These are phyloP conservation scores for Argya squamiceps DNA, from an alignment of 2,797 vertebrate genomes.

Conservation along the genomic window DNA sequence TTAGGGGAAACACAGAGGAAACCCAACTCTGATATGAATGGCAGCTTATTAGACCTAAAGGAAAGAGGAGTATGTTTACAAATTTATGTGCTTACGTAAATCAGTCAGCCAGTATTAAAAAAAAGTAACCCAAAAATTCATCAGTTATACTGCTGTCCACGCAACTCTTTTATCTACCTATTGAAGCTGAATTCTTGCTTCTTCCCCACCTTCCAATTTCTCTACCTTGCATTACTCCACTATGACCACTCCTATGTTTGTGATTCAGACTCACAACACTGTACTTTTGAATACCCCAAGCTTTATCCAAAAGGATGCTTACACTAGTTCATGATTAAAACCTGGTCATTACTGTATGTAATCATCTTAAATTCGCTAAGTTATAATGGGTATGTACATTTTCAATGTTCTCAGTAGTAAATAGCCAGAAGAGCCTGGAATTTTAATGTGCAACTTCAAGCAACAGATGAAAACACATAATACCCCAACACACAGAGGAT, in stretches of 20 bases:
- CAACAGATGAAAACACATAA: not conserved
- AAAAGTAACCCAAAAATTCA: not conserved
- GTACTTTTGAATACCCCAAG: not conserved
- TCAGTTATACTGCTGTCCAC: not conserved
- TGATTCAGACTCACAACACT: not conserved
- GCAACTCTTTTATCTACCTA: not conserved
- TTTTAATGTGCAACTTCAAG: not conserved
- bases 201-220: not conserved
- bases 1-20: not conserved
- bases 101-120: not conserved
- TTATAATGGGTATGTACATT: not conserved
- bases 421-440: not conserved
- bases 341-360: not conserved
- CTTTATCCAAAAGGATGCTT: not conserved
- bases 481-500: not conserved
- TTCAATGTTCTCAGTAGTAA: not conserved
- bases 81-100: not conserved
- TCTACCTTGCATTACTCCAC: not conserved
- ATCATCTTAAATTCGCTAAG: not conserved
- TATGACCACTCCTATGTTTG: not conserved
- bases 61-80: not conserved
- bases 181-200: not conserved
- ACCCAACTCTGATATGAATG: not conserved
- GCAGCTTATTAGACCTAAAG: not conserved
- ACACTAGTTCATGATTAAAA: not conserved